phyloP scores from a whole-genome alignment of 1,140 invertebrate species.

The Cardiocondyla obscurior region DNA sequence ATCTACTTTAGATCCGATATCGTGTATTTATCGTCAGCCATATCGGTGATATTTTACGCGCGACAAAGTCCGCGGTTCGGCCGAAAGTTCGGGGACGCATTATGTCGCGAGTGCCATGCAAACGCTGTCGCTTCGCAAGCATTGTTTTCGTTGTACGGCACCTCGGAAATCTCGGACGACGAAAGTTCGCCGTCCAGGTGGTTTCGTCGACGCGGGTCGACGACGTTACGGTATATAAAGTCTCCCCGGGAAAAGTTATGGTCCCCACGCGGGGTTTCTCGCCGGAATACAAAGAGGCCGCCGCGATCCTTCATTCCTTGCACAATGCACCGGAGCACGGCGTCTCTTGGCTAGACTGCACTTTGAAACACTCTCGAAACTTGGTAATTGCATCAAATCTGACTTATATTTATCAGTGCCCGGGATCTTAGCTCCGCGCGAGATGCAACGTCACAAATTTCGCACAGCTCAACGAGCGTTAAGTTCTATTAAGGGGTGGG shows the following conservation, averaged over 20 bases:
- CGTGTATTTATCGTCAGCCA: not conserved
- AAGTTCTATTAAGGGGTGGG: not conserved
- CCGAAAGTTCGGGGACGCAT: conserved; percentile 5
- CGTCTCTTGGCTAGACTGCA: conserved; percentile 63
- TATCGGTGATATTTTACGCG: not conserved
- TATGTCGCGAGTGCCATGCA: conserved; percentile 6
- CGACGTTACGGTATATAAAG: conserved; percentile 70
- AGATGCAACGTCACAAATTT: not conserved
- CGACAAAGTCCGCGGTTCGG: conserved; percentile 14
- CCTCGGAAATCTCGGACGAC: conserved; percentile 56
- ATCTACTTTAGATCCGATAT: not conserved
- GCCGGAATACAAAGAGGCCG: conserved; percentile 70
- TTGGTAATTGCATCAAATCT: conserved; percentile 64
- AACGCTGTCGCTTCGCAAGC: conserved; percentile 39
- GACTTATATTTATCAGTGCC: conserved; percentile 54
- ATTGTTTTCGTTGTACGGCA: conserved; percentile 65
- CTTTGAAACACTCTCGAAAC: conserved; percentile 64
- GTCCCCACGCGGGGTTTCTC: conserved; percentile 62
- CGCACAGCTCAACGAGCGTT: conserved; percentile 2
- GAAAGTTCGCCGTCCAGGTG: conserved; percentile 65
- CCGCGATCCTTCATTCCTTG: conserved; percentile 67
- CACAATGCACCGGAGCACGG: conserved; percentile 69
- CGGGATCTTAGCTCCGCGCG: conserved; percentile 20
- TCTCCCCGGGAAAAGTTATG: conserved; percentile 69
- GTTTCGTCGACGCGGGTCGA: conserved; percentile 66